Evolutionary conservation across 2,888 invertebrate species (phyloP).

Genomic region (Ryuthela nishihirai): DNA sequence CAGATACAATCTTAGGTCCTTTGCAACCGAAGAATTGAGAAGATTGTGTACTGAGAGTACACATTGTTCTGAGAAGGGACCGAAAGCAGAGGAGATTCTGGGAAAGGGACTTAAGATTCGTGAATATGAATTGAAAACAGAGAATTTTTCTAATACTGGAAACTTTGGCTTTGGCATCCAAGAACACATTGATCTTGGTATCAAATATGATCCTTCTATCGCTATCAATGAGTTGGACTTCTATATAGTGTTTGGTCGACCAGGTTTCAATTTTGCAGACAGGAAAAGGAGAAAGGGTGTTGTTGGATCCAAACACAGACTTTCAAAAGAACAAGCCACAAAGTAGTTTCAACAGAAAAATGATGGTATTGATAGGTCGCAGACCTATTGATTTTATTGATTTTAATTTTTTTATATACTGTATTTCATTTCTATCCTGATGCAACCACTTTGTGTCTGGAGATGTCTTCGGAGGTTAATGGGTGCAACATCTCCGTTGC

Average conservation of each 20-base stretch:
- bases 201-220: slow-evolving; percentile 95
- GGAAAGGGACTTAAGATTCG: slow-evolving; percentile 92
- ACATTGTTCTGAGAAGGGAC: slow-evolving; percentile 97
- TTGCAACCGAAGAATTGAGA: slow-evolving; percentile 99
- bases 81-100: slow-evolving; percentile 97
- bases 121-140: slow-evolving; percentile 96
- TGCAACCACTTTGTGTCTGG: too few species aligned
- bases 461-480: too few species aligned
- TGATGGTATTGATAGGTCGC: slow-evolving; percentile 94
- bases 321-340: slow-evolving; percentile 98
- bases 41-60: too few species aligned
- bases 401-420: too few species aligned
- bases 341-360: slow-evolving; percentile 99
- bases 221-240: slow-evolving; percentile 99
- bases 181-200: slow-evolving; percentile 99
- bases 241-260: slow-evolving; percentile 96
- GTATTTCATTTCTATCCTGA: too few species aligned
- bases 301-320: slow-evolving; percentile 88
- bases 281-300: slow-evolving; percentile 87
- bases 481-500: too few species aligned
- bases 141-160: slow-evolving; percentile 95
- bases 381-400: too few species aligned
- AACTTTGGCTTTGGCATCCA: slow-evolving; percentile 99
- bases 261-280: slow-evolving; percentile 97
- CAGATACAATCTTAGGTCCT: slow-evolving; percentile 95